Evolutionary conservation across 2,888 invertebrate species (phyloP).

Genomic region (Tricholauxania praeusta): DNA sequence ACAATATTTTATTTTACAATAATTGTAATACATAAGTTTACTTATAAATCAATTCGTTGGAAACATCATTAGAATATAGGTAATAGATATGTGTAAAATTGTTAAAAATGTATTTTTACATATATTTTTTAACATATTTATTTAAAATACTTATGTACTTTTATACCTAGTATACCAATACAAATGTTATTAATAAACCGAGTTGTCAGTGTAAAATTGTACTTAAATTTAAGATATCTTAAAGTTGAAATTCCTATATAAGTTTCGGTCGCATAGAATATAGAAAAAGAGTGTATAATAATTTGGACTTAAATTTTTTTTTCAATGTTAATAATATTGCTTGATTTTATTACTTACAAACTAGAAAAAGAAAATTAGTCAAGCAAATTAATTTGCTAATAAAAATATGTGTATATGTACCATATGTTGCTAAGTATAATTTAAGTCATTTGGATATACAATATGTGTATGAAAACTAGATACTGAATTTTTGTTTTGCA

Average conservation of each 20-base stretch:
- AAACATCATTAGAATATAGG: conserved; percentile 5
- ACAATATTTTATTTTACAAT: conserved; percentile 12
- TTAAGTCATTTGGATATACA: not conserved
- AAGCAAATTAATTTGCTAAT: conserved; percentile 7
- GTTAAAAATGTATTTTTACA: too few relatives aligned
- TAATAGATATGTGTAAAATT: too few relatives aligned
- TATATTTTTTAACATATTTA: too few relatives aligned
- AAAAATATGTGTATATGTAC: too few relatives aligned
- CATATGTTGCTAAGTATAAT: conserved; percentile 14
- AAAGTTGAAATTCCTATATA: not conserved
- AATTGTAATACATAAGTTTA: not conserved
- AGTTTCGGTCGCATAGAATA: conserved; percentile 1
- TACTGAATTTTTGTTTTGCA: too few relatives aligned
- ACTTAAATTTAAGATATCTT: conserved; percentile 26
- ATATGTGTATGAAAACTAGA: too few relatives aligned
- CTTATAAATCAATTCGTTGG: conserved; percentile 17
- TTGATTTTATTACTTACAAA: not conserved
- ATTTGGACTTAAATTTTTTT: not conserved
- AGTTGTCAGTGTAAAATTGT: conserved; percentile 26
- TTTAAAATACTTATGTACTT: too few relatives aligned
- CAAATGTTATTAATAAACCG: too few relatives aligned
- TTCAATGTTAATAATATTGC: conserved; percentile 25
- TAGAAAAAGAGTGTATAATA: conserved; percentile 3
- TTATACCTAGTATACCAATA: too few relatives aligned
- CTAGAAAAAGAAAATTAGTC: not conserved